These are phyloP conservation scores for Branchipolynoe longqiensis DNA, from an alignment of 2,888 invertebrate genomes.

Conservation along the genomic window DNA sequence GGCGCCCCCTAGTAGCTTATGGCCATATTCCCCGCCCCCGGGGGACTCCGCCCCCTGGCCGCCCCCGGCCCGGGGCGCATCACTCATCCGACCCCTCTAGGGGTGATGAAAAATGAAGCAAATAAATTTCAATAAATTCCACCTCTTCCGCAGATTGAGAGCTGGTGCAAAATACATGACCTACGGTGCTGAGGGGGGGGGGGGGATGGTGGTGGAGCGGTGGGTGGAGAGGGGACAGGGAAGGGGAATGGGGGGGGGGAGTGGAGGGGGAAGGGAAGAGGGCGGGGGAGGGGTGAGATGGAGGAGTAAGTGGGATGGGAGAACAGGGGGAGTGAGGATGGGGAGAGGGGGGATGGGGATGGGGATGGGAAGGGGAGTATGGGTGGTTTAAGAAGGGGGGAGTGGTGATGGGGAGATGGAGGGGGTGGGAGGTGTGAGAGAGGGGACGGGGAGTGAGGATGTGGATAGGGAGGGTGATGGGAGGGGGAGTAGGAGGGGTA, in stretches of 20 bases:
- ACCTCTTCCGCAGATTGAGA: background rate
- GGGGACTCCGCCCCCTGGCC: slow-evolving; percentile 16
- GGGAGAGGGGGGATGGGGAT: background rate
- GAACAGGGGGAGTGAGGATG: background rate
- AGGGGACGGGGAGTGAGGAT: too few relatives aligned
- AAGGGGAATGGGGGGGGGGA: background rate
- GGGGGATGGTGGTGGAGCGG: slow-evolving; percentile 16
- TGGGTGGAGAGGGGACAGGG: background rate
- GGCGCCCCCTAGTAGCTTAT: slow-evolving; percentile 21
- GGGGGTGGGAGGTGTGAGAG: background rate
- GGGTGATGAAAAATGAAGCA: slow-evolving; percentile 48
- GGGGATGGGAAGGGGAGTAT: background rate
- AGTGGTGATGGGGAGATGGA: too few relatives aligned
- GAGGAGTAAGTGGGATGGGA: background rate
- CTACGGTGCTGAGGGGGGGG: background rate
- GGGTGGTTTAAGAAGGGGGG: too few relatives aligned
- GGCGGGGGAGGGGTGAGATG: background rate
- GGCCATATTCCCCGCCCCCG: slow-evolving; percentile 26
- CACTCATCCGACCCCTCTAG: slow-evolving; percentile 12
- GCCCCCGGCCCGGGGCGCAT: background rate
- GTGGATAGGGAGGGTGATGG: too few relatives aligned
- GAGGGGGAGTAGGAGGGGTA: too few relatives aligned
- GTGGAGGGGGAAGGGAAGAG: background rate
- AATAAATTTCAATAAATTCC: slow-evolving; percentile 52
- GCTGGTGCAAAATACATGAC: slow-evolving; percentile 49